Evolutionary conservation across 2,888 invertebrate species (phyloP).

Genomic region (Pristionchus maxplancki): DNA sequence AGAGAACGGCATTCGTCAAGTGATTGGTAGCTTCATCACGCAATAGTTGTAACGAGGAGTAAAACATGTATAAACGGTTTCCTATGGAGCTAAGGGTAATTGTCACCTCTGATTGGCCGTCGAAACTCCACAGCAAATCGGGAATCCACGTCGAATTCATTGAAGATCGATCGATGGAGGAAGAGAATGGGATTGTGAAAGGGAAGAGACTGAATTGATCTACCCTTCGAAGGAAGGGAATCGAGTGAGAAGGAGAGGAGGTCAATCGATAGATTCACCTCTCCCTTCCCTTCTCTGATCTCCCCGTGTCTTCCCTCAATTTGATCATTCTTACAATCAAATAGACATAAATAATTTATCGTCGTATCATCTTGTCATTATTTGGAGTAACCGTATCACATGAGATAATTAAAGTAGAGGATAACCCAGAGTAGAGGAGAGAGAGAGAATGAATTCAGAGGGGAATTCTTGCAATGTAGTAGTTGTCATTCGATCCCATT

Average conservation of each 20-base stretch:
- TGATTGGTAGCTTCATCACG: too few relatives aligned
- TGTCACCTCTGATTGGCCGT: neutral
- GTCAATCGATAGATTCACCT: neutral
- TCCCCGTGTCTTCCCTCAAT: neutral
- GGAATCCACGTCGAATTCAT: constrained; percentile 25
- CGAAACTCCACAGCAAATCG: neutral
- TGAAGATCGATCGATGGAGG: constrained; percentile 2
- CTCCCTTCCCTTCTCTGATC: neutral
- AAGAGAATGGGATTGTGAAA: neutral
- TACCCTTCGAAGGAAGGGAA: neutral
- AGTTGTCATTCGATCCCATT: constrained; percentile 62
- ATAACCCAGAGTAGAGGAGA: constrained; percentile 4
- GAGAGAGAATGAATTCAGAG: neutral
- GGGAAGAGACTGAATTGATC: constrained; percentile 28
- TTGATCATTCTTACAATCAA: neutral
- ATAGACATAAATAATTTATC: neutral
- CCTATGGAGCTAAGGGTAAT: too few relatives aligned
- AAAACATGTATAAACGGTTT: too few relatives aligned
- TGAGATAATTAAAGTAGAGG: constrained; percentile 36
- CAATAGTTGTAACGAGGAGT: too few relatives aligned
- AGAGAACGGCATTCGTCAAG: too few relatives aligned
- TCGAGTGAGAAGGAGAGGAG: neutral
- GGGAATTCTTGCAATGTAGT: constrained; percentile 59
- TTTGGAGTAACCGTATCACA: constrained; percentile 7
- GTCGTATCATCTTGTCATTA: neutral